Evolutionary conservation across 2,113 vertebrate genomes (phyloP), one percentile per base, ranked within the genome.

Genomic region (Taxidea taxus): DNA sequence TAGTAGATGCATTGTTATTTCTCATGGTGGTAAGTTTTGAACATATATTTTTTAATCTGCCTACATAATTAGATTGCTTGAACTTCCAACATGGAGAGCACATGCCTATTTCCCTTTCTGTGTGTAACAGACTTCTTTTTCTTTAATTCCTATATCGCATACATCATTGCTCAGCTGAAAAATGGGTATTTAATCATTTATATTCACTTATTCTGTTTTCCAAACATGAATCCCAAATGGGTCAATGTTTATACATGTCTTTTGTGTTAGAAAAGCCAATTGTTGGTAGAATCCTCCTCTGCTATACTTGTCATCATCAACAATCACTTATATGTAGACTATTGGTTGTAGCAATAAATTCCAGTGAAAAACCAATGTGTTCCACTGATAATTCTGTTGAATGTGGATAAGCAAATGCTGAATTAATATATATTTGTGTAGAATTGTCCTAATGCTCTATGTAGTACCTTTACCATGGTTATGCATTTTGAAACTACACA

Each of bases 201-300:
- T 84, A 88, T 74, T 85, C 44, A 84, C 27, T 86, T 88, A 75
- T 51, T 81, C 31, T 92, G 27, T 37, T 97, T 82, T 90, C 42
- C 56, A 78, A 87, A 44, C 31, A 42, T 58, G 15, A 95, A 85
- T 91, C 39, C 37, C 54, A 88, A 75, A 34, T 42, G 31, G 34
- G 60, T 83, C 11, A 90, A 83, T 75, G 14, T 56, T 94, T 95
- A 4, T 80, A 42, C 42, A 31, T 64, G n/a, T 9, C 34, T 96
- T 84, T 95, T 49, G 27, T 85, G 23, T 91, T 84, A 89, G 47
- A 86, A 95, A 66, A 56, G 29, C 90, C 42, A 78, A 4, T 66
- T 81, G 15, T 95, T 82, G 31, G 31, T 68, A 81, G 25, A 37
- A 64, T 37, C 29, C 0, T 91, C 39, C 91, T 91, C 87, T 95